Percentiles rank a stretch among this genome's conserved stretches.
Conservation (phyloP, 2,113 vertebrate species). For the Paedocypris sp. region DNA sequence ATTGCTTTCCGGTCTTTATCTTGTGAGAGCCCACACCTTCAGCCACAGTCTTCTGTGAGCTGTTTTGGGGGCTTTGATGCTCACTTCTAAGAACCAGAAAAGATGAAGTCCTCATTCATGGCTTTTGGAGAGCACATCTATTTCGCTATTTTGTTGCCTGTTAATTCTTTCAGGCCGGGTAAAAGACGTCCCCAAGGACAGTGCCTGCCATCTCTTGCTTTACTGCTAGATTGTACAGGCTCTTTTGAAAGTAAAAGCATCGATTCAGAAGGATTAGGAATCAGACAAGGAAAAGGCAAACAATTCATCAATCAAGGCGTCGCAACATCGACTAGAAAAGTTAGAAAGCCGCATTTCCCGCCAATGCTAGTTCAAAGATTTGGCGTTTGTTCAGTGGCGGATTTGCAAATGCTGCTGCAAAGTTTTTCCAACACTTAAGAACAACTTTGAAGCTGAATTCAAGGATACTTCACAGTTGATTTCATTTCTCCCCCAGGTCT, state of each 20-base stretch:
- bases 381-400: constrained; percentile 12
- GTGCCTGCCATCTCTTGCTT: background rate
- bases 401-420: constrained; percentile 1
- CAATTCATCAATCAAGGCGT: background rate
- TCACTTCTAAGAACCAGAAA: constrained; percentile 29
- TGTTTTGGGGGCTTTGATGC: constrained; percentile 33
- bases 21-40: constrained; percentile 41
- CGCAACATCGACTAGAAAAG: background rate
- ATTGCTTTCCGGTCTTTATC: constrained; percentile 32
- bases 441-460: constrained; percentile 37
- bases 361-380: constrained; percentile 17
- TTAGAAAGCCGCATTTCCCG: background rate
- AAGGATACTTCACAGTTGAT: constrained; percentile 37
- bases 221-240: background rate
- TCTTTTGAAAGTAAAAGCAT: background rate
- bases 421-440: constrained; percentile 23
- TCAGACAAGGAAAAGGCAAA: background rate
- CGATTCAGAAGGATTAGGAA: background rate
- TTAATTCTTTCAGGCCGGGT: constrained; percentile 5
- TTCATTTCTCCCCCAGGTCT: constrained; percentile 26
- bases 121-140: constrained; percentile 18
- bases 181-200: background rate
- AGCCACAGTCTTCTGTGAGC: constrained; percentile 26
- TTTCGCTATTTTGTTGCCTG: constrained; percentile 2
- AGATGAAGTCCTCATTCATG: constrained; percentile 19